phyloP scores from a whole-genome alignment of 2,797 vertebrate genomes.

The Nyctibius grandis region DNA sequence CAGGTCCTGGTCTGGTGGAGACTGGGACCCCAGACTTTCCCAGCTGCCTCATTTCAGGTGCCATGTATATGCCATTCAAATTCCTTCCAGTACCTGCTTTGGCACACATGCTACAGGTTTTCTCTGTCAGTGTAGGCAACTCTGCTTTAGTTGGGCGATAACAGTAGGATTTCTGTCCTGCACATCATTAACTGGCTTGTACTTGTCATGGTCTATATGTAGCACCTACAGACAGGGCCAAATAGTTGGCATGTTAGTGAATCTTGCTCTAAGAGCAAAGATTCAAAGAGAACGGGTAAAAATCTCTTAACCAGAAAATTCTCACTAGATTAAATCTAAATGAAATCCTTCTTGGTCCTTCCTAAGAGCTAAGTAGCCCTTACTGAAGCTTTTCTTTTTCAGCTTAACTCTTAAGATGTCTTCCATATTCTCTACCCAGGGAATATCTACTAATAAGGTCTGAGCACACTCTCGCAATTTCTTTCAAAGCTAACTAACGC shows the following conservation, averaged over 20 bases:
- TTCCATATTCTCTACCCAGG: background rate
- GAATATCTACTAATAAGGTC: background rate
- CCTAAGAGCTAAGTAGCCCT: background rate
- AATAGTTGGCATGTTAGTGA: background rate
- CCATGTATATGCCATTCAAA: background rate
- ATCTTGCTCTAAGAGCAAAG: background rate
- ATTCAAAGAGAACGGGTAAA: background rate
- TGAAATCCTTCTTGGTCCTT: background rate
- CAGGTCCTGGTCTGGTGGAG: background rate
- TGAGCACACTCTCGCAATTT: background rate
- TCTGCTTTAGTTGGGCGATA: background rate
- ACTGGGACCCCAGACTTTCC: background rate
- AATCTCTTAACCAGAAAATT: background rate
- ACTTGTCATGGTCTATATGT: background rate
- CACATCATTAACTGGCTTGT: background rate
- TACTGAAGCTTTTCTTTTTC: background rate
- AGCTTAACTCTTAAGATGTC: background rate
- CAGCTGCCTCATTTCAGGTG: background rate
- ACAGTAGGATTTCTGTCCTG: background rate
- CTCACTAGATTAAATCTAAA: background rate
- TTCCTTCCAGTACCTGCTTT: background rate
- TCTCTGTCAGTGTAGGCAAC: background rate
- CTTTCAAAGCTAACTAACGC: conserved; percentile 24
- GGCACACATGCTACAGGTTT: background rate
- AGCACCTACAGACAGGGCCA: background rate